A percentile compares a stretch with the other conserved stretches of the same genome.
These are phyloP conservation scores for Eubasilissa splendida DNA, from an alignment of 2,888 invertebrate species.

Conservation along the genomic window DNA sequence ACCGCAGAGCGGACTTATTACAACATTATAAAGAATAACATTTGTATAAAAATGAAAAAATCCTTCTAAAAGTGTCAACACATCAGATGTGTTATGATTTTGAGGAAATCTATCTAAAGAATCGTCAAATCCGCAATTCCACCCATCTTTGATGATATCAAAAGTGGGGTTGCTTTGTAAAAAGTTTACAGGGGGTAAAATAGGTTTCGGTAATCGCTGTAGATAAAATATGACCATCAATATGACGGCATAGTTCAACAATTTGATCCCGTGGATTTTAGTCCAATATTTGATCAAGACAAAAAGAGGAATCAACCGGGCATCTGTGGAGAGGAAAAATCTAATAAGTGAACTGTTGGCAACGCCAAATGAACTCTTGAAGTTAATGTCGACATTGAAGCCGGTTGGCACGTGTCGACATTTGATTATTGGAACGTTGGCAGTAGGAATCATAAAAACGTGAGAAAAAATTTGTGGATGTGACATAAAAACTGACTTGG, in stretches of 20 bases:
- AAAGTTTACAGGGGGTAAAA: slow-evolving; percentile 73
- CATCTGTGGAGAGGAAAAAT: slow-evolving; percentile 75
- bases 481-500: slow-evolving; percentile 65
- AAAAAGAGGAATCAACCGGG: slow-evolving; percentile 74
- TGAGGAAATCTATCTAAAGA: slow-evolving; percentile 61
- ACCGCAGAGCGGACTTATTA: slow-evolving; percentile 81
- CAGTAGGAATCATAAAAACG: slow-evolving; percentile 77
- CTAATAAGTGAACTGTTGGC: slow-evolving; percentile 77
- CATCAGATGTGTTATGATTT: slow-evolving; percentile 62
- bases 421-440: slow-evolving; percentile 86
- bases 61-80: slow-evolving; percentile 73
- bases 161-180: slow-evolving; percentile 65
- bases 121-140: slow-evolving; percentile 72
- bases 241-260: slow-evolving; percentile 81
- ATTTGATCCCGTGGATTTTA: slow-evolving; percentile 72
- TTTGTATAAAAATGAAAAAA: slow-evolving; percentile 80
- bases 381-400: slow-evolving; percentile 81
- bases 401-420: slow-evolving; percentile 76
- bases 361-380: slow-evolving; percentile 80
- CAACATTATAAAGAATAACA: slow-evolving; percentile 73
- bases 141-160: slow-evolving; percentile 65
- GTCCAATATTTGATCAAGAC: slow-evolving; percentile 84
- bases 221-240: slow-evolving; percentile 80
- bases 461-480: slow-evolving; percentile 69
- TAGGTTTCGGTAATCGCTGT: slow-evolving; percentile 72